Evolutionary conservation across 2,797 vertebrate species (phyloP), one percentile per base, ranked within the genome.

Genomic region (Podarcis siculus): DNA sequence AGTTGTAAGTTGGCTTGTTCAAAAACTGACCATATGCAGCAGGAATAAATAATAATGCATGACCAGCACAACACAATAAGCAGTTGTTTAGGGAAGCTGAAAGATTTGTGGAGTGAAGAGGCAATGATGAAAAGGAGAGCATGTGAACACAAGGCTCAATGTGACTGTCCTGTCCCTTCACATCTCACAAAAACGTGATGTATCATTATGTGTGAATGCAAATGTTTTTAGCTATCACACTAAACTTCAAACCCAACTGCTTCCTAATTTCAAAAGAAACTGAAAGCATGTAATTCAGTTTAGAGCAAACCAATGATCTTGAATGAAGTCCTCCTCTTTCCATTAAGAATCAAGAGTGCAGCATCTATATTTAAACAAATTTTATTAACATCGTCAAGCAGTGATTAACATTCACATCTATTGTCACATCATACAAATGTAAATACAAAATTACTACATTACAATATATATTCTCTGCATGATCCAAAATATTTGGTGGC

Each of bases 401-500:
- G 98, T 99, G 98, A 98, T 99, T 98, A 98, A 97, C 98, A 98
- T 98, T 98, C 98, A 98, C 98, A 97, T 98, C 97, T 98, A 97
- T 97, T 96, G 97, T 97, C 97, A 98, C 98, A 98, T 98, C 97
- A 98, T 99, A 99, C 98, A 99, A 99, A 99, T 98, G 98, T 99
- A 97, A 97, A 98, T 99, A 99, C 98, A 99, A 99, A 99, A 98
- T 98, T 98, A 99, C 98, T 99, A 99, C 98, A 99, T 98, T 99
- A 99, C 98, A 99, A 99, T 99, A 99, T 99, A 99, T 98, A 99
- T 98, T 99, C 98, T 99, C 98, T 99, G 98, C 98, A 99, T 98
- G 98, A 98, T 99, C 97, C 98, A 99, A 99, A 99, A 99, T 98
- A 99, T 98, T 98, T 99, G 98, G 98, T 99, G 98, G 98, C 98